Evolutionary conservation across 2,797 vertebrate species (phyloP).

Genomic region (Chloroceryle inda): DNA sequence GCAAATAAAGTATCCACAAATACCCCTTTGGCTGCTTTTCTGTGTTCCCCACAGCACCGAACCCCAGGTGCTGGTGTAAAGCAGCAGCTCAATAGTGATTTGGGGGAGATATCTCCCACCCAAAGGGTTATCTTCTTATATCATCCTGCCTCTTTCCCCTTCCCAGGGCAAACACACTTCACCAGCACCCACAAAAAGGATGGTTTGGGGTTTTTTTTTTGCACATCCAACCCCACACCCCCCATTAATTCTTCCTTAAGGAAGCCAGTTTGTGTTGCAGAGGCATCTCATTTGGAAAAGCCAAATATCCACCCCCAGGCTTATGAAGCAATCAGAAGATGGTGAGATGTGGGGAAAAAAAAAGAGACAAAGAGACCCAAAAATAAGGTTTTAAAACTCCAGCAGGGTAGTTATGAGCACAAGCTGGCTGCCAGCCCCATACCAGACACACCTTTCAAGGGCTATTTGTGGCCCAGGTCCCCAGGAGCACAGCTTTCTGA

Average conservation of each 20-base stretch:
- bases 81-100: neutral
- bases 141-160: neutral
- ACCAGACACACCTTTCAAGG: neutral
- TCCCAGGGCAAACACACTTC: neutral
- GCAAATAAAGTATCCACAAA: neutral
- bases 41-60: neutral
- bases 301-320: neutral
- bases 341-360: neutral
- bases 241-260: neutral
- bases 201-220: neutral
- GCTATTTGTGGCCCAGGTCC: neutral
- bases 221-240: too few species aligned
- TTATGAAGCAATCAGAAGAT: neutral
- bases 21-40: neutral
- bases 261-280: neutral
- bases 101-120: neutral
- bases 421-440: accelerated
- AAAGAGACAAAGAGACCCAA: neutral
- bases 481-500: accelerated
- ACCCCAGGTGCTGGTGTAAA: neutral
- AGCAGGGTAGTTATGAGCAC: accelerated
- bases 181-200: neutral
- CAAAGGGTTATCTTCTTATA: neutral
- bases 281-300: neutral
- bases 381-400: neutral